phyloP scores from a whole-genome alignment of 1,140 invertebrate species.

The Hermetia illucens region DNA sequence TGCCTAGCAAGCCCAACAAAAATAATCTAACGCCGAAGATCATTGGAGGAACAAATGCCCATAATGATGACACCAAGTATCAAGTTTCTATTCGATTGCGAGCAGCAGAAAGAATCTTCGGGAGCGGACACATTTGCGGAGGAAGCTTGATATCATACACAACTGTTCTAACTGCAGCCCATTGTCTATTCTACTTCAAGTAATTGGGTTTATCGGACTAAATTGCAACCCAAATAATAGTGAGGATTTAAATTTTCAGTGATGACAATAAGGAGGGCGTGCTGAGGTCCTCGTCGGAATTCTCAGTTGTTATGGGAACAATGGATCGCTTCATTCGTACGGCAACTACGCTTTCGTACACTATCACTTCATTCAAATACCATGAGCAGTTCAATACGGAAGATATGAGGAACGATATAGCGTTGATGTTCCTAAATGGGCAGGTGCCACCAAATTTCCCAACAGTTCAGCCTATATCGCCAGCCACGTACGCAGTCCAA shows the following conservation, averaged over 20 bases:
- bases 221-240: too few relatives aligned
- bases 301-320: slow-evolving; percentile 25
- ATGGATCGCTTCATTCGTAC: slow-evolving; percentile 18
- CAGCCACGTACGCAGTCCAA: slow-evolving; percentile 2
- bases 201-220: too few relatives aligned
- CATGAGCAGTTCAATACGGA: too few relatives aligned
- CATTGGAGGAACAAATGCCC: slow-evolving; percentile 21
- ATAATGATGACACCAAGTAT: slow-evolving; percentile 15
- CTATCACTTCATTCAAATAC: too few relatives aligned
- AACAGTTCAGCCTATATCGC: slow-evolving; percentile 15
- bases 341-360: slow-evolving; percentile 7
- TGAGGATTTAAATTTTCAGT: too few relatives aligned
- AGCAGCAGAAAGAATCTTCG: slow-evolving; percentile 23
- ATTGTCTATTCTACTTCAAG: slow-evolving; percentile 29
- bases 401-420: slow-evolving; percentile 17
- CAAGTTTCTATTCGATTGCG: slow-evolving; percentile 22
- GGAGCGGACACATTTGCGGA: slow-evolving; percentile 27
- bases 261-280: too few relatives aligned
- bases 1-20: too few relatives aligned
- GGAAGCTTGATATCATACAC: slow-evolving; percentile 24
- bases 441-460: slow-evolving; percentile 17
- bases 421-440: slow-evolving; percentile 13
- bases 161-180: slow-evolving; percentile 30
- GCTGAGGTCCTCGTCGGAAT: too few relatives aligned
- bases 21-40: too few relatives aligned